Conservation (phyloP, 1,140 invertebrate genomes). For the Argopecten irradians region DNA sequence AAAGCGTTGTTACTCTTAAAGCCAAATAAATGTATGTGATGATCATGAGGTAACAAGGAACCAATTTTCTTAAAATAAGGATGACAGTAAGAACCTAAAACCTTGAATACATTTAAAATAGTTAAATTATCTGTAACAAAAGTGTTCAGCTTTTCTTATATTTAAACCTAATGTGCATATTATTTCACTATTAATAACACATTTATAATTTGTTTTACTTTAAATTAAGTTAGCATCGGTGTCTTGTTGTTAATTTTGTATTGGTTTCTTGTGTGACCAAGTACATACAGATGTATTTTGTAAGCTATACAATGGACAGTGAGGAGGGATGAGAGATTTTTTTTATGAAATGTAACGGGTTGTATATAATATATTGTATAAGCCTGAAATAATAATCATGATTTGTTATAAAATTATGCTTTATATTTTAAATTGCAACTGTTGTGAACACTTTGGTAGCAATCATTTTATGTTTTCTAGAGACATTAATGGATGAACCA, state of each 20-base stretch:
- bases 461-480: neutral
- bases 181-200: neutral
- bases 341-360: neutral
- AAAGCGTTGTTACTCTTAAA: neutral
- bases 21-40: neutral
- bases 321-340: neutral
- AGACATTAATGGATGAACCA: neutral
- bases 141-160: neutral
- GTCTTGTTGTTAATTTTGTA: too few relatives aligned
- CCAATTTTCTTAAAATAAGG: too few relatives aligned
- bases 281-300: neutral
- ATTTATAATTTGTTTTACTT: neutral
- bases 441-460: neutral
- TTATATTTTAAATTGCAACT: constrained; percentile 12
- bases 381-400: neutral
- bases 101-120: too few relatives aligned
- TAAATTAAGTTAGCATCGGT: too few relatives aligned
- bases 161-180: neutral
- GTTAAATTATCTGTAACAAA: neutral
- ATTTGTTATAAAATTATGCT: neutral
- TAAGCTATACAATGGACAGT: neutral
- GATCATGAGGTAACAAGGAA: too few relatives aligned
- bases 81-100: too few relatives aligned
- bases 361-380: neutral
- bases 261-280: neutral